Evolutionary conservation across 2,888 invertebrate species (phyloP).

Genomic region (Meteorus colon): DNA sequence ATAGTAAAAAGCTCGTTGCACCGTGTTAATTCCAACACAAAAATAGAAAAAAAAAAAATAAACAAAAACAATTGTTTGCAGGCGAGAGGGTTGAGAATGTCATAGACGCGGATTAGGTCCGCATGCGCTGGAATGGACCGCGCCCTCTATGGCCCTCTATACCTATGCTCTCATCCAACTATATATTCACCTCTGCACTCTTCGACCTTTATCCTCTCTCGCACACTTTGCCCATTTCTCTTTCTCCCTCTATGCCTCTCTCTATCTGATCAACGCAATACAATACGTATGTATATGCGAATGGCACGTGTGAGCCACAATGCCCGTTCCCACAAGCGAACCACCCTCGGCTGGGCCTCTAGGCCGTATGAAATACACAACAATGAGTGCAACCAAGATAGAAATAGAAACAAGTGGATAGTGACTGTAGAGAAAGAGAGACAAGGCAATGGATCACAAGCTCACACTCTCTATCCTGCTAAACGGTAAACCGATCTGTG

Average conservation of each 20-base stretch:
- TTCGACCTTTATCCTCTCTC: conserved; percentile 38
- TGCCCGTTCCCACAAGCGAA: conserved; percentile 75
- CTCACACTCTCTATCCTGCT: conserved; percentile 71
- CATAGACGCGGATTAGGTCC: conserved; percentile 60
- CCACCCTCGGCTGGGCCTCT: conserved; percentile 46
- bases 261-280: conserved; percentile 44
- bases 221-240: conserved; percentile 25
- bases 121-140: conserved; percentile 70
- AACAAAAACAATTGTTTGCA: conserved; percentile 20
- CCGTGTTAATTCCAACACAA: conserved; percentile 16
- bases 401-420: conserved; percentile 18
- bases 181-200: conserved; percentile 35
- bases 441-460: conserved; percentile 61
- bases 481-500: conserved; percentile 73
- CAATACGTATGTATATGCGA: conserved; percentile 66
- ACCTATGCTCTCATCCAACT: conserved; percentile 54
- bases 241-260: not conserved
- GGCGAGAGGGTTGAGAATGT: conserved; percentile 29
- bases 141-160: conserved; percentile 60
- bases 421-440: not conserved
- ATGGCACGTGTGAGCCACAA: conserved; percentile 78
- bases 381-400: not conserved
- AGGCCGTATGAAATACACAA: conserved; percentile 40
- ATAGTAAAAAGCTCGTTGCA: conserved; percentile 35
- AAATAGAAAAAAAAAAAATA: not conserved